A percentile compares a stretch with the other conserved stretches of the same genome.
phyloP scores from a whole-genome alignment of 2,797 vertebrate species.

The Alfaro cultratus region DNA sequence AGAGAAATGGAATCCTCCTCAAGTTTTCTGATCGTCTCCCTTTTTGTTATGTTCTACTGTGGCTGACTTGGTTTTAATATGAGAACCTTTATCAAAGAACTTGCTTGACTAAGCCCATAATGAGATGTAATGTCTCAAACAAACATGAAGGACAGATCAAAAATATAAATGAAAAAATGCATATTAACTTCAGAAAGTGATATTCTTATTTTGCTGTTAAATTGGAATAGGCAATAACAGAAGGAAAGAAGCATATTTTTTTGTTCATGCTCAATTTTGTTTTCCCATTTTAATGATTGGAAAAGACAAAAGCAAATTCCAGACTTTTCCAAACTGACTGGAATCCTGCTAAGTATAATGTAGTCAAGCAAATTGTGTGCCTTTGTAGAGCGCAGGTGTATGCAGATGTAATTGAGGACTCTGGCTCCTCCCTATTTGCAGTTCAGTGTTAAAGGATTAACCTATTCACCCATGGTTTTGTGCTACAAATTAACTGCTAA shows the following conservation, averaged over 20 bases:
- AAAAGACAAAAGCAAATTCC: background rate
- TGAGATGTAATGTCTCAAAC: background rate
- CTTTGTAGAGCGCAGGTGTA: background rate
- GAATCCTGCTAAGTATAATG: background rate
- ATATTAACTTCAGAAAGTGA: background rate
- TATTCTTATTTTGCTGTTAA: background rate
- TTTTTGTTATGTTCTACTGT: background rate
- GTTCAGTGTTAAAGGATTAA: background rate
- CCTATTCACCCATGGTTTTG: background rate
- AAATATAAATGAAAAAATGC: background rate
- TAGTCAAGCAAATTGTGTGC: background rate
- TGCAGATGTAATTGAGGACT: background rate
- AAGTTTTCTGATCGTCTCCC: background rate
- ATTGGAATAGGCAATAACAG: background rate
- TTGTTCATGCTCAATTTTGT: background rate
- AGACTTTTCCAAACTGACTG: background rate
- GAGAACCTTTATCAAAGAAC: background rate
- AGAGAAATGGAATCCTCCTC: background rate
- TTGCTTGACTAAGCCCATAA: background rate
- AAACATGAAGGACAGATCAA: background rate
- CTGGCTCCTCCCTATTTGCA: background rate
- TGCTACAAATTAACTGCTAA: background rate
- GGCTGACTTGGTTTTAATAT: background rate
- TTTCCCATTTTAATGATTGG: background rate
- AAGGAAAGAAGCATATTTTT: background rate